Percentiles rank a stretch among this genome's conserved stretches.
These are phyloP conservation scores for Sinocyclocheilus anophthalmus DNA, from an alignment of 2,113 vertebrate species.

Conservation along the genomic window DNA sequence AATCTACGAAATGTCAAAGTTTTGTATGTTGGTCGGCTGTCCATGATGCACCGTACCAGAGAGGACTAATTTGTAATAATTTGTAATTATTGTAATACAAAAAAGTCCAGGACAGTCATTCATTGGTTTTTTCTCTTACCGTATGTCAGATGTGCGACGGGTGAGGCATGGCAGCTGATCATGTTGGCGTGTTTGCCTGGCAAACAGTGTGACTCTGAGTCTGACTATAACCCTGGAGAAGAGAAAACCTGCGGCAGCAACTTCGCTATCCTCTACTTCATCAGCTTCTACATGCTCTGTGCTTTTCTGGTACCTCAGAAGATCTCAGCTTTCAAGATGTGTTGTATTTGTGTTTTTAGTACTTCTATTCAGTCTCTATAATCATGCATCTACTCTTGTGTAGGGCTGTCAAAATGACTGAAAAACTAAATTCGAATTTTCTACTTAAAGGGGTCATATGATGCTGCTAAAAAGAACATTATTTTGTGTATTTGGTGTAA, in stretches of 20 bases:
- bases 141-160: slow-evolving; percentile 88
- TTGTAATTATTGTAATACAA: neutral
- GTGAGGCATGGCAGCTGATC: slow-evolving; percentile 98
- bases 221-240: slow-evolving; percentile 88
- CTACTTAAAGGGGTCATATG: no score
- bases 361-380: no score
- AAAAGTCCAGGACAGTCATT: neutral
- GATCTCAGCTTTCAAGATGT: neutral
- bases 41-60: no score
- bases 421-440: no score
- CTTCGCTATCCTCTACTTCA: slow-evolving; percentile 97
- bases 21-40: no score
- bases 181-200: slow-evolving; percentile 96
- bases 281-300: slow-evolving; percentile 99
- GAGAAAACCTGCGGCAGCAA: slow-evolving; percentile 92
- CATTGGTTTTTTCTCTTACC: neutral
- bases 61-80: no score
- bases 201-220: slow-evolving; percentile 91
- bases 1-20: neutral
- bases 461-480: no score
- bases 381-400: no score
- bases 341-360: neutral
- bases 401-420: no score
- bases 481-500: no score
- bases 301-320: slow-evolving; percentile 89